Base-by-base conservation (phyloP, 2,113 vertebrate species). In the Sinocyclocheilus grahami region DNA sequence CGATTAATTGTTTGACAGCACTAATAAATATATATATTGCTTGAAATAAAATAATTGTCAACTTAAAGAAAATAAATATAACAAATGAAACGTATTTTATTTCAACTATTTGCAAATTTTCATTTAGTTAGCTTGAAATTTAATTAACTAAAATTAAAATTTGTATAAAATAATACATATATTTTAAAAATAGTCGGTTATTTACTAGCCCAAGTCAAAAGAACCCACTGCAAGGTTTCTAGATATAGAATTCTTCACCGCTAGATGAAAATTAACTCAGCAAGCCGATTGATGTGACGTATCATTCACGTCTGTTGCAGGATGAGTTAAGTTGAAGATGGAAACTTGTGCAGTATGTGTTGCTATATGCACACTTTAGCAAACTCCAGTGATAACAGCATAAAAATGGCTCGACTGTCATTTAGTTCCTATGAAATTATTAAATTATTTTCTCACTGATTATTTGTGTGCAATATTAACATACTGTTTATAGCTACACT, bases 391-490 rank as follows among this genome's bases (percentile, higher is more conserved):
- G 2, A 80, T 16, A 22, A n/a, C 20, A 24, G 6, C 24, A 14
- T 62, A 11, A 69, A 53, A 69, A 37, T n/a, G 22, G 30, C 12
- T 13, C 4, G 12, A 75, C 12, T n/a, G 20, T 55, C 76, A 33
- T 30, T 55, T 30, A 55, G 12, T 78, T 33, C 24, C 27, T 11
- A 10, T 33, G 27, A 53, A 55, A 78, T 78, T 30, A 33, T 78
- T 20, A 1, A 3, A 78, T 78, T 78, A 2, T 63, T 76, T 78
- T 30, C 1, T 11, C 6, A 55, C 60, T 84, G 91, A 92, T 92
- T 88, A 87, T 92, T 92, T 90, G 86, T 90, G 65, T 83, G 84
- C 86, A 90, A 88, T 89, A 84, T 90, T 88, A 92, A 89, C 90
- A 90, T 89, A 88, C 46, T 82, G 63, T 82, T 82, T 87, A 90